Percentiles rank a stretch among this genome's conserved stretches.
These are phyloP conservation scores for Proteles cristata DNA, from an alignment of 2,113 vertebrate species.

Conservation along the genomic window DNA sequence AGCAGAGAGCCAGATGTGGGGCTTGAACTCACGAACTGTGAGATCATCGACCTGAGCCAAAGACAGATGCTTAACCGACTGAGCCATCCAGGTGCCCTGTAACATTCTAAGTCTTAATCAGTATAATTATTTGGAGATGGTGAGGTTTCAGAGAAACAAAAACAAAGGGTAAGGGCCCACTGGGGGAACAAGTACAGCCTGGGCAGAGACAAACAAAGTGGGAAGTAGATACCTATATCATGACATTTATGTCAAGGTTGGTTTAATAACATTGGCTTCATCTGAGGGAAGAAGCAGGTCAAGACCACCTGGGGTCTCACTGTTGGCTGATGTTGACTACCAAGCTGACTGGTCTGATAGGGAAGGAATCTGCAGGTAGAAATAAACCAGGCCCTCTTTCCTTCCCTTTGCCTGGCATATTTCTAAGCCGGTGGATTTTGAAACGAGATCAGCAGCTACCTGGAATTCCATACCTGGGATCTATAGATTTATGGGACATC, in stretches of 20 bases:
- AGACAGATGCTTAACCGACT: no score
- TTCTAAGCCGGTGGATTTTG: constrained; percentile 45
- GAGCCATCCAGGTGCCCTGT: no score
- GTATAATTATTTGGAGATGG: background rate
- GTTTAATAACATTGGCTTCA: background rate
- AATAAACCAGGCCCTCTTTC: background rate
- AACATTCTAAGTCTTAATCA: background rate
- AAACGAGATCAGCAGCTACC: background rate
- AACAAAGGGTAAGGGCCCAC: background rate
- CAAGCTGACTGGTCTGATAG: background rate
- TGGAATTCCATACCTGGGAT: background rate
- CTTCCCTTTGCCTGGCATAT: background rate
- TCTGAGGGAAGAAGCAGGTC: constrained; percentile 13
- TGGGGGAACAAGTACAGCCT: background rate
- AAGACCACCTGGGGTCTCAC: background rate
- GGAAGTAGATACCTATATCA: background rate
- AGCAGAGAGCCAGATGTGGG: no score
- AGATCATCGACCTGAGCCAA: no score
- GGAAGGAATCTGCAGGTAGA: background rate
- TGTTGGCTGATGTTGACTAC: background rate
- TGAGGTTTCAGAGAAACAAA: background rate
- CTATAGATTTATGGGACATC: background rate
- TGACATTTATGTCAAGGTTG: background rate
- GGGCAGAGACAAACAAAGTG: background rate
- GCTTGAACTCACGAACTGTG: no score